Percentiles rank a stretch among this genome's conserved stretches.
These are phyloP conservation scores for Zaprionus vittiger DNA, from an alignment of 1,140 invertebrate species.

Conservation along the genomic window DNA sequence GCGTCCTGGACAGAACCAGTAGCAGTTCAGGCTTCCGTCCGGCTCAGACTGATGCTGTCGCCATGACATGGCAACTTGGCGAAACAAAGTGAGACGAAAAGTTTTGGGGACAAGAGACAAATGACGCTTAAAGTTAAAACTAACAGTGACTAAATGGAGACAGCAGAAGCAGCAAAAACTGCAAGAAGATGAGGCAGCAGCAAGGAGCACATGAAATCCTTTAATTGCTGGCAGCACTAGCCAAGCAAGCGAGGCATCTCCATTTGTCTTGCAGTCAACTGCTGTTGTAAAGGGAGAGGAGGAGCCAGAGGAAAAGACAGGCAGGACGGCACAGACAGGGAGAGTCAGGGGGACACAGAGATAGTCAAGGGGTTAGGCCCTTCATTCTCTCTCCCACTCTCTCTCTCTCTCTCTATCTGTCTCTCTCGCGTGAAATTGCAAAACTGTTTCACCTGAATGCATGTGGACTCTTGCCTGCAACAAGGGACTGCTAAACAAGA, in stretches of 20 bases:
- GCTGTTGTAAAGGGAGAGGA: conserved; percentile 24
- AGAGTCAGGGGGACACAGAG: neutral
- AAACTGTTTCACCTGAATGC: conserved; percentile 79
- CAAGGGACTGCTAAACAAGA: conserved; percentile 23
- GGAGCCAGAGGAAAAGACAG: neutral
- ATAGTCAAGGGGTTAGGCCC: neutral
- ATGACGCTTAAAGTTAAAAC: conserved; percentile 78
- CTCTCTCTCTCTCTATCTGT: neutral
- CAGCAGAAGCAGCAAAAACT: conserved; percentile 45
- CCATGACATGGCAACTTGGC: conserved; percentile 74
- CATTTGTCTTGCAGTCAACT: conserved; percentile 70
- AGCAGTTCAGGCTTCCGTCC: conserved; percentile 11
- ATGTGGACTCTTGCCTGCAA: conserved; percentile 15
- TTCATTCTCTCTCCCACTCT: neutral
- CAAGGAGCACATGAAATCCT: conserved; percentile 63
- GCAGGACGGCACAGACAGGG: neutral
- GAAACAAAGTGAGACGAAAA: conserved; percentile 78
- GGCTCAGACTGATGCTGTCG: conserved; percentile 30
- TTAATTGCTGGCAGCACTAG: conserved; percentile 74
- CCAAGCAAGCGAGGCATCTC: conserved; percentile 58
- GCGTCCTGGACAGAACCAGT: too few relatives aligned
- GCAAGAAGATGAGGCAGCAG: conserved; percentile 19
- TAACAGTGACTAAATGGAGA: conserved; percentile 80
- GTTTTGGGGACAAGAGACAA: conserved; percentile 66
- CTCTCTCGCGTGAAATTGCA: conserved; percentile 71